Percentiles rank a stretch among this genome's conserved stretches.
phyloP scores from a whole-genome alignment of 1,140 invertebrate species.

The Calycopis cecrops region DNA sequence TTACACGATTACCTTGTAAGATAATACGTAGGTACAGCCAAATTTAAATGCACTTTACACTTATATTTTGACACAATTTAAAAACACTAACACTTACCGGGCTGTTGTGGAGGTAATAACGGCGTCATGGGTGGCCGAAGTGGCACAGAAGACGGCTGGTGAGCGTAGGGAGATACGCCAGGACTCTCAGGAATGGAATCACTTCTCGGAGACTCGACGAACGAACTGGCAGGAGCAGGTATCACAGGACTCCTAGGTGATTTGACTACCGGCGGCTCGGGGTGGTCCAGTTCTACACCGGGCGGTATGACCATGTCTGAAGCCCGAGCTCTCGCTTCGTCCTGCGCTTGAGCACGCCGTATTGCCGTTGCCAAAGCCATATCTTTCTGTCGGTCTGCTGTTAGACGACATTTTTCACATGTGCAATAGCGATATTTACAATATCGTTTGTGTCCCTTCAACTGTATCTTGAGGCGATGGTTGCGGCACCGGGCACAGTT shows the following conservation, averaged over 20 bases:
- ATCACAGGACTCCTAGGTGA: slow-evolving; percentile 51
- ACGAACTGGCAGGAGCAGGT: slow-evolving; percentile 43
- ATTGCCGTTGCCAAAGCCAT: slow-evolving; percentile 88
- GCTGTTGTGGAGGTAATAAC: slow-evolving; percentile 54
- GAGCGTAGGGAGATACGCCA: slow-evolving; percentile 55
- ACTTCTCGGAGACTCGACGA: slow-evolving; percentile 46
- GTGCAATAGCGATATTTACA: slow-evolving; percentile 88
- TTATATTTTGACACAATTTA: neutral
- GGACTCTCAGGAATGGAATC: slow-evolving; percentile 59
- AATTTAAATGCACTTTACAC: neutral
- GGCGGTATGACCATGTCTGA: slow-evolving; percentile 30
- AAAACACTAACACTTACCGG: slow-evolving; percentile 41
- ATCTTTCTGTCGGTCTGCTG: slow-evolving; percentile 84
- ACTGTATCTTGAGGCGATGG: slow-evolving; percentile 87
- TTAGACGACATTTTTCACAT: slow-evolving; percentile 89
- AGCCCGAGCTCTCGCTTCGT: slow-evolving; percentile 76
- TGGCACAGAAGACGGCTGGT: slow-evolving; percentile 44
- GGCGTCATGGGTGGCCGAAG: slow-evolving; percentile 48
- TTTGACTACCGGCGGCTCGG: slow-evolving; percentile 58
- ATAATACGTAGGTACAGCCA: too few relatives aligned
- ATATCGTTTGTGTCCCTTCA: slow-evolving; percentile 94
- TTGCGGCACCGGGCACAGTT: slow-evolving; percentile 92
- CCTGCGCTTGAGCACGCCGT: slow-evolving; percentile 83
- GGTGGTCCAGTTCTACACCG: slow-evolving; percentile 52
- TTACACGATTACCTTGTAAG: too few relatives aligned